phyloP scores from a whole-genome alignment of 1,140 invertebrate genomes.

The Papilio polyxenes region DNA sequence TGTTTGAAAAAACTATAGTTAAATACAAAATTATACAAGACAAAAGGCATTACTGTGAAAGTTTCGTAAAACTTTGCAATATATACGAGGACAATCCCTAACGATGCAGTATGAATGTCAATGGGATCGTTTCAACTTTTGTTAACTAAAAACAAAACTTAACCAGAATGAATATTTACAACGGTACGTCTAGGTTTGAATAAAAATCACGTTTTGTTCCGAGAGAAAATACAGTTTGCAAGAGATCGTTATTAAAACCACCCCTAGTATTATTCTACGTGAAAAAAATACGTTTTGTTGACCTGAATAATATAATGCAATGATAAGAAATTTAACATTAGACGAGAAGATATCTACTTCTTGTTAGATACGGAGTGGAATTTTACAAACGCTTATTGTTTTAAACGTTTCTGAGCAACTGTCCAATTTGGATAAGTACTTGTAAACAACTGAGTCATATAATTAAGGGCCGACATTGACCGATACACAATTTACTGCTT shows the following conservation, averaged over 20 bases:
- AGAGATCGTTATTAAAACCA: constrained; percentile 18
- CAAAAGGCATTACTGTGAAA: constrained; percentile 30
- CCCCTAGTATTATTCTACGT: constrained; percentile 17
- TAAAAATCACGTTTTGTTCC: constrained; percentile 47
- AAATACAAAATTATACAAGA: constrained; percentile 33
- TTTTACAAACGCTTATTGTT: neutral
- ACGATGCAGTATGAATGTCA: constrained; percentile 52
- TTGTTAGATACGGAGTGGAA: neutral
- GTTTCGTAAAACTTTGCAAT: constrained; percentile 36
- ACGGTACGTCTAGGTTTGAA: constrained; percentile 51
- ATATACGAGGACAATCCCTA: constrained; percentile 44
- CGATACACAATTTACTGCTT: too few species aligned
- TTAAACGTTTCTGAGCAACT: neutral
- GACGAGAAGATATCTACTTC: neutral
- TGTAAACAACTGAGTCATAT: neutral
- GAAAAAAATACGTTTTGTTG: constrained; percentile 18
- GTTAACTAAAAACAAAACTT: constrained; percentile 53
- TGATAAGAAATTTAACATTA: constrained; percentile 26
- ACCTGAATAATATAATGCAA: constrained; percentile 26
- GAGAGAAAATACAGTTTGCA: constrained; percentile 26
- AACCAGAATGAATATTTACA: constrained; percentile 57
- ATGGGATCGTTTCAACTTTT: constrained; percentile 55
- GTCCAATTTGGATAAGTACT: neutral
- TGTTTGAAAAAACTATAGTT: constrained; percentile 30
- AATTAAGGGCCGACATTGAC: neutral